Percentiles rank a stretch among this genome's conserved stretches.
These are phyloP conservation scores for Meteorus cinctellus DNA, from an alignment of 2,888 invertebrate genomes.

Conservation along the genomic window DNA sequence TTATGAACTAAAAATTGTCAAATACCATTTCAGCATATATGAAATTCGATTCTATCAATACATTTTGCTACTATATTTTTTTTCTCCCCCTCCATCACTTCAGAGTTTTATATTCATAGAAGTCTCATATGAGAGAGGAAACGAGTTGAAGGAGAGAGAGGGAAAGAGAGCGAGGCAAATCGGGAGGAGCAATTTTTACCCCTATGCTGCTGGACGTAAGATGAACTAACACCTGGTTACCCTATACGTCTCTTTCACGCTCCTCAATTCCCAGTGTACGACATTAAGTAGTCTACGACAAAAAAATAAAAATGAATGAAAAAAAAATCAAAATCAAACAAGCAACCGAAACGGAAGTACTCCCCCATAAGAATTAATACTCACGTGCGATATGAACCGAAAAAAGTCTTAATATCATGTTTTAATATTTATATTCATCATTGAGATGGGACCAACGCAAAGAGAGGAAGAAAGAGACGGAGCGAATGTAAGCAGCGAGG, in stretches of 20 bases:
- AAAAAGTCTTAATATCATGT: background rate
- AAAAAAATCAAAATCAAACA: background rate
- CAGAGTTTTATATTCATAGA: constrained; percentile 23
- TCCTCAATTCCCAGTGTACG: constrained; percentile 8
- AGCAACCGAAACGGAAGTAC: background rate
- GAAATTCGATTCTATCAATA: constrained; percentile 12
- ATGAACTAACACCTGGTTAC: constrained; percentile 30
- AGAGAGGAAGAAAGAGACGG: background rate
- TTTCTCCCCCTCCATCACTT: background rate
- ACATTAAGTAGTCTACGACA: constrained; percentile 7
- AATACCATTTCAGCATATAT: background rate
- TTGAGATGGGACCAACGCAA: background rate
- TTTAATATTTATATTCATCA: background rate
- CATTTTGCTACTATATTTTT: constrained; percentile 15
- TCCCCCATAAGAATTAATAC: constrained; percentile 6
- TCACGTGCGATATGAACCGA: constrained; percentile 6
- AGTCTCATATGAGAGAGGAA: background rate
- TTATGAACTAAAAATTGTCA: background rate
- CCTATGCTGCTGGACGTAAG: constrained; percentile 22
- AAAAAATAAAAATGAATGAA: background rate
- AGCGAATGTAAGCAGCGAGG: background rate
- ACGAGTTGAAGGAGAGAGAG: background rate
- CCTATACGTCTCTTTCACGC: constrained; percentile 18
- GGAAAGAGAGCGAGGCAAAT: background rate
- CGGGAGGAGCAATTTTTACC: background rate